These are phyloP conservation scores for Eptesicus fuscus DNA, from an alignment of 2,113 vertebrate species.

Conservation along the genomic window DNA sequence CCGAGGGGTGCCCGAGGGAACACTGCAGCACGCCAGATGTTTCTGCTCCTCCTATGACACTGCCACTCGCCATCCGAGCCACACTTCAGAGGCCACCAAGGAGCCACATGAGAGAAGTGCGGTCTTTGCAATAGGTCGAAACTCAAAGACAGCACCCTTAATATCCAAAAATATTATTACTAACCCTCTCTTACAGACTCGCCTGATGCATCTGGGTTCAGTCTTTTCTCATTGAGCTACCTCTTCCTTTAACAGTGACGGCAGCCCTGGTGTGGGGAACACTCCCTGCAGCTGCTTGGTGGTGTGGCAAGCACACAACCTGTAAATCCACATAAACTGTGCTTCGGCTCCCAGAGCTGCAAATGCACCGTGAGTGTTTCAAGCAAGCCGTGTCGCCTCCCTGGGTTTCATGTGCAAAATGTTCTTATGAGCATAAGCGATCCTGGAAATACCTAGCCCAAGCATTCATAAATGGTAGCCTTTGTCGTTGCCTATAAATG, in stretches of 20 bases:
- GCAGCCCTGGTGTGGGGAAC: rapidly evolving
- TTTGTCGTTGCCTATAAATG: neutral
- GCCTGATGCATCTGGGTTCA: neutral
- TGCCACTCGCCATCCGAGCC: neutral
- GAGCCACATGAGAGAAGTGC: neutral
- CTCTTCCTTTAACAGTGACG: neutral
- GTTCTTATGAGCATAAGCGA: neutral
- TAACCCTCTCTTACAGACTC: neutral
- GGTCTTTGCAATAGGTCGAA: neutral
- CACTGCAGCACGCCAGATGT: conserved; percentile 52
- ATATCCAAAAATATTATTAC: neutral
- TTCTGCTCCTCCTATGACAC: conserved; percentile 29
- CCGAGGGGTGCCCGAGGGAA: conserved; percentile 43
- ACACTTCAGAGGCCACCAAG: conserved; percentile 26
- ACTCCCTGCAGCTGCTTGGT: neutral
- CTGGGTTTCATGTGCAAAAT: neutral
- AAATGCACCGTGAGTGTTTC: neutral
- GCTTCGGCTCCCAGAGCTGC: neutral
- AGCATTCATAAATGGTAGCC: neutral
- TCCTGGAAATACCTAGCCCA: neutral
- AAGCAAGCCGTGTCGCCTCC: neutral
- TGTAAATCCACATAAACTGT: neutral
- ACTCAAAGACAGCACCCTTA: neutral
- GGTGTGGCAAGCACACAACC: neutral
- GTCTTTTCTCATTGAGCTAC: neutral